A percentile compares a stretch with the other conserved stretches of the same genome.
Conservation (phyloP, 2,797 vertebrate species). For the Schizopygopsis pylzovi region DNA sequence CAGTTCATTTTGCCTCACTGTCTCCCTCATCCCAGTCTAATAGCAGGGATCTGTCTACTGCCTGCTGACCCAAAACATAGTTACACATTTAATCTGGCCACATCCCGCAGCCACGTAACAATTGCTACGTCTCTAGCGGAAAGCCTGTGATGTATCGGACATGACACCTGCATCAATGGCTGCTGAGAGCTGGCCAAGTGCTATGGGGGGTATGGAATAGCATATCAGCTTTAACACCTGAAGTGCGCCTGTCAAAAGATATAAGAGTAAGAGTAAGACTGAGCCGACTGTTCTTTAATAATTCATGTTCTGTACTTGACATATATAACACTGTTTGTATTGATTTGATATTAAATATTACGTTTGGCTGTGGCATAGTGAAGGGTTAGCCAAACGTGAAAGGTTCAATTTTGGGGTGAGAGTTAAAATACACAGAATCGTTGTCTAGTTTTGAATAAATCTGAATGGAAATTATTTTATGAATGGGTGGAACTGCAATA, state of each 20-base stretch:
- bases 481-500: background rate
- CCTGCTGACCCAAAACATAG: constrained; percentile 33
- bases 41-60: constrained; percentile 33
- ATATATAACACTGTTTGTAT: constrained; percentile 14
- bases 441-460: background rate
- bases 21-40: constrained; percentile 15
- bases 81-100: constrained; percentile 40
- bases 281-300: constrained; percentile 31
- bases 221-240: constrained; percentile 38
- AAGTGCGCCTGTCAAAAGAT: constrained; percentile 33
- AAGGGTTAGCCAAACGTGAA: background rate
- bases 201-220: constrained; percentile 33
- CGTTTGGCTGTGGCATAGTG: background rate
- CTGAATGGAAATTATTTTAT: background rate
- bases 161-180: constrained; percentile 36
- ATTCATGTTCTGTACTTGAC: constrained; percentile 26
- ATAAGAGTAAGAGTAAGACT: constrained; percentile 3
- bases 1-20: constrained; percentile 3
- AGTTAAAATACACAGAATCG: background rate
- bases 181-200: constrained; percentile 33
- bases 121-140: constrained; percentile 22
- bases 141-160: constrained; percentile 31
- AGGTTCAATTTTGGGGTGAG: background rate
- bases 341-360: constrained; percentile 16
- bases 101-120: constrained; percentile 38